A percentile compares a stretch with the other conserved stretches of the same genome.
Conservation (phyloP, 2,113 vertebrate genomes). For the Lepidothrix coronata region DNA sequence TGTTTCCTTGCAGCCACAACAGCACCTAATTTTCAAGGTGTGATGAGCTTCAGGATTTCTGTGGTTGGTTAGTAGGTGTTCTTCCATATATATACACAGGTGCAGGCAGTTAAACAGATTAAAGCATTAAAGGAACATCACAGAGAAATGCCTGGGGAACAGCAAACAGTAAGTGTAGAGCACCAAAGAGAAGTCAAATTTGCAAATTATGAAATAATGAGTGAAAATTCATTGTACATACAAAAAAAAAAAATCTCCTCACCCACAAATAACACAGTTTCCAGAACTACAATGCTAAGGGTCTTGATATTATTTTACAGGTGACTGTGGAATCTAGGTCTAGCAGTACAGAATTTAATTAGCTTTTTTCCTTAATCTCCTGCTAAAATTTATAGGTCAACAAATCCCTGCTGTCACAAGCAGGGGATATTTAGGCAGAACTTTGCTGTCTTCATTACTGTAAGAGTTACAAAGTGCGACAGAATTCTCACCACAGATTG, state of each 20-base stretch:
- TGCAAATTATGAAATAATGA: accelerated
- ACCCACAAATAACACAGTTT: background rate
- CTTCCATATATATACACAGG: background rate
- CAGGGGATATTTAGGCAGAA: background rate
- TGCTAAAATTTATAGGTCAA: background rate
- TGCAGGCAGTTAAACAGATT: background rate
- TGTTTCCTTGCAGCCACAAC: background rate
- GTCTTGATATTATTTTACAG: background rate
- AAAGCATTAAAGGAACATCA: background rate
- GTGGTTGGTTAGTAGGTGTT: background rate
- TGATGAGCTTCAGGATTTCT: background rate
- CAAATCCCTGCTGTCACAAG: background rate
- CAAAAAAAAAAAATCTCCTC: too few relatives aligned
- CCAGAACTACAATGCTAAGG: background rate
- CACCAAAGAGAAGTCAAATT: background rate
- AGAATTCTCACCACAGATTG: background rate
- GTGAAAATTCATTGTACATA: background rate
- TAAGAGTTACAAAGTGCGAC: background rate
- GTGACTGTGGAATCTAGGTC: background rate
- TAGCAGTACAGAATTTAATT: background rate
- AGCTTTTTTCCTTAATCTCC: background rate
- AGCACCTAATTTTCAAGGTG: background rate
- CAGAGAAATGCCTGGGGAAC: background rate
- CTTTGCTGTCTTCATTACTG: background rate
- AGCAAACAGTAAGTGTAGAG: background rate